phyloP scores from a whole-genome alignment of 2,888 invertebrate genomes.

The Ichneumoninae sp. region DNA sequence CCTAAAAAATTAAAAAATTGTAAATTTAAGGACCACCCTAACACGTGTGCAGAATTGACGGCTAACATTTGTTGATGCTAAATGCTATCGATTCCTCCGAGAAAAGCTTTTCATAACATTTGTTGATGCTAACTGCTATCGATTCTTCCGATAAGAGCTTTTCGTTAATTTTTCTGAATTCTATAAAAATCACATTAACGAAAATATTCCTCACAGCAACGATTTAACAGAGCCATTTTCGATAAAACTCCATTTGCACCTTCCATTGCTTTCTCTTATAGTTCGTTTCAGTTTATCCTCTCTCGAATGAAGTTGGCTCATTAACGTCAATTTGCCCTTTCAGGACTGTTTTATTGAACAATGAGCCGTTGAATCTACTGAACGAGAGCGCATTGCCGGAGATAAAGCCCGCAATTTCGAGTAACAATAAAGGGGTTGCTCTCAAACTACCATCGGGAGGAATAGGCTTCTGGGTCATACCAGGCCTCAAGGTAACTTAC shows the following conservation, averaged over 20 bases:
- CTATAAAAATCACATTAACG: too few species aligned
- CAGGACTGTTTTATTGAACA: constrained; percentile 89
- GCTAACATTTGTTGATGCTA: too few species aligned
- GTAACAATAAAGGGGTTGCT: constrained; percentile 85
- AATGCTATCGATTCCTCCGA: too few species aligned
- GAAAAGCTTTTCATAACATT: too few species aligned
- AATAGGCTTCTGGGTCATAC: constrained; percentile 91
- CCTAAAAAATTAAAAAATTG: too few species aligned
- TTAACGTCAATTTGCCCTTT: constrained; percentile 62
- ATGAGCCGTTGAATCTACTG: constrained; percentile 86
- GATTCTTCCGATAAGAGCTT: too few species aligned
- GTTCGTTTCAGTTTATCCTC: background rate
- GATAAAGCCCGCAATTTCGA: constrained; percentile 85
- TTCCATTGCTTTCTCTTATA: background rate
- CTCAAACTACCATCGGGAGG: constrained; percentile 88
- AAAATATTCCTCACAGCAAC: too few species aligned
- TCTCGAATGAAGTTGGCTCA: background rate
- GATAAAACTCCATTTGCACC: background rate
- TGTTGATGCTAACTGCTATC: too few species aligned
- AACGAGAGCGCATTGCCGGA: constrained; percentile 85
- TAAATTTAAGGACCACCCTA: too few species aligned
- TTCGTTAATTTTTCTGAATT: too few species aligned
- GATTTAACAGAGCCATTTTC: too few species aligned
- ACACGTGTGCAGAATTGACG: too few species aligned
- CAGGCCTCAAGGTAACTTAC: constrained; percentile 87